Evolutionary conservation across 2,113 vertebrate genomes (phyloP).

Genomic region (Lathamus discolor): DNA sequence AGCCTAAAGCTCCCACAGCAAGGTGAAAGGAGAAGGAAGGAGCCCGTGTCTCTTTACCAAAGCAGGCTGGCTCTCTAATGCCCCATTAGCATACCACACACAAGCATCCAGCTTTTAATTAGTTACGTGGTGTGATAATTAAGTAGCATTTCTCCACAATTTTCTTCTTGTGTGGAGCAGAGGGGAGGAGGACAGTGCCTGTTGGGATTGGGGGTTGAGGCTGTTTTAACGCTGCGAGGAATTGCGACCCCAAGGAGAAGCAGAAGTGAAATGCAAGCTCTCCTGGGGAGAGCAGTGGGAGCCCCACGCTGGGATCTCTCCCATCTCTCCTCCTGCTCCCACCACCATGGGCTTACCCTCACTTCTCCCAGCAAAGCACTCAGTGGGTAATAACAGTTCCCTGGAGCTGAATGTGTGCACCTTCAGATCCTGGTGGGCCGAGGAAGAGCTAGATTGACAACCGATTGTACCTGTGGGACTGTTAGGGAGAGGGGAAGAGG

Average conservation of each 20-base stretch:
- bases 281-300: background rate
- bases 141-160: constrained; percentile 73
- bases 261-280: constrained; percentile 26
- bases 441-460: constrained; percentile 1
- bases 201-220: constrained; percentile 38
- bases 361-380: background rate
- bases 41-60: constrained; percentile 61
- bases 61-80: constrained; percentile 69
- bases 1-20: constrained; percentile 53
- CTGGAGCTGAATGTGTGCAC: background rate
- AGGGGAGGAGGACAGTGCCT: constrained; percentile 29
- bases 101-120: constrained; percentile 76
- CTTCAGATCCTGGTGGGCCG: background rate
- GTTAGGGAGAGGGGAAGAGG: background rate
- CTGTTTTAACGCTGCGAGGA: constrained; percentile 60
- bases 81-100: constrained; percentile 75
- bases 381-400: background rate
- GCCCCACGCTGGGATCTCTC: background rate
- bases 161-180: constrained; percentile 58
- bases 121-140: constrained; percentile 80
- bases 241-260: constrained; percentile 71
- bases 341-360: background rate
- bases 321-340: background rate
- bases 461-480: background rate
- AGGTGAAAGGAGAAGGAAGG: constrained; percentile 64